Percentiles rank a stretch among this genome's conserved stretches.
Conservation (phyloP, 2,113 vertebrate species). For the Notiomystis cincta region DNA sequence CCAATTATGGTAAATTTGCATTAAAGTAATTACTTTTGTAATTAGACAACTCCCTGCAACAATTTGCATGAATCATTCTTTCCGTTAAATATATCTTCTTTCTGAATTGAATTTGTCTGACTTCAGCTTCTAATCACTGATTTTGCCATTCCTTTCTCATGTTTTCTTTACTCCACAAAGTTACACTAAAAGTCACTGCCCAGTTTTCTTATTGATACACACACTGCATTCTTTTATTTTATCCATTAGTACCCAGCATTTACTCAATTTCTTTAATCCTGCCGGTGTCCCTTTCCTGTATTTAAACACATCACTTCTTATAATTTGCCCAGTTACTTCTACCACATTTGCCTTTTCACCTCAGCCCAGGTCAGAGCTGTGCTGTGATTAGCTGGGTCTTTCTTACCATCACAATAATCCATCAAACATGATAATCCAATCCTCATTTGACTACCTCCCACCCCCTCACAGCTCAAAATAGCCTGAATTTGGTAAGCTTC, state of each 20-base stretch:
- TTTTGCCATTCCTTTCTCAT: background rate
- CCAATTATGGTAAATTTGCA: background rate
- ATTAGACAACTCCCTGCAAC: background rate
- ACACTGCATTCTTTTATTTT: background rate
- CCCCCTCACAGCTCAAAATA: constrained; percentile 12
- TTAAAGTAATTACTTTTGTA: constrained; percentile 9
- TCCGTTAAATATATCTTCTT: background rate
- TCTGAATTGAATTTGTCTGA: constrained; percentile 4
- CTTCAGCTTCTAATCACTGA: background rate
- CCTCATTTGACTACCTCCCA: constrained; percentile 1
- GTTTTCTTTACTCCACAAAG: background rate
- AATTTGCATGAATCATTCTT: constrained; percentile 33
- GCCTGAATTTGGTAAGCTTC: constrained; percentile 7
- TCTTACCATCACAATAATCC: background rate
- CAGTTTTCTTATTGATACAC: background rate
- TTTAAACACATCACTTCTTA: background rate
- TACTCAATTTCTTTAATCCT: background rate
- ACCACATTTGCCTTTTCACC: background rate
- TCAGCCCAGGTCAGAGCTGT: background rate
- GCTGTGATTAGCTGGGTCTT: background rate
- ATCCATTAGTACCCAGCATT: background rate
- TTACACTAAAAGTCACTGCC: background rate
- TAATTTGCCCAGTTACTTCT: background rate
- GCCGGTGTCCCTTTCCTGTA: background rate
- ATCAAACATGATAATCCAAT: constrained; percentile 17